Conservation (phyloP, 2,888 invertebrate species). For the Iphiclides podalirius region DNA sequence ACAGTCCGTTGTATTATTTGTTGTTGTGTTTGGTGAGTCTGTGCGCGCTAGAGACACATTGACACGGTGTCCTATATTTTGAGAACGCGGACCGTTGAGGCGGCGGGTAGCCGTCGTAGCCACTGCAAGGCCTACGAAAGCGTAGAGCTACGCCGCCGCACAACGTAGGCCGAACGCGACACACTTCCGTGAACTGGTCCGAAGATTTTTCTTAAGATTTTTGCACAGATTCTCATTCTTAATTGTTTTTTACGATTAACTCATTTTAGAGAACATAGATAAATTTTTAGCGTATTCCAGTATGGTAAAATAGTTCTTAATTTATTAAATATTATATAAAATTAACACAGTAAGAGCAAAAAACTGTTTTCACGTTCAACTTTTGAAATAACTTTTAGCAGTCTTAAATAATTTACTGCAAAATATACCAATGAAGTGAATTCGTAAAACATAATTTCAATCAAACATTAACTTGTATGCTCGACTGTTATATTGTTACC, state of each 20-base stretch:
- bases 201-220: conserved; percentile 45
- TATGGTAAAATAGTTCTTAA: too few relatives aligned
- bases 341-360: too few relatives aligned
- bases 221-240: conserved; percentile 24
- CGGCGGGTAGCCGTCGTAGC: conserved; percentile 58
- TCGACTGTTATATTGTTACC: too few relatives aligned
- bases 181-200: conserved; percentile 58
- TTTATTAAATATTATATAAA: too few relatives aligned
- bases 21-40: conserved; percentile 41
- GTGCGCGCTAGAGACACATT: conserved; percentile 44
- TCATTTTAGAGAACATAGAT: too few relatives aligned
- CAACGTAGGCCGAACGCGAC: conserved; percentile 45
- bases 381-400: too few relatives aligned
- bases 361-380: too few relatives aligned
- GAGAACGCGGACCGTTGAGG: conserved; percentile 48
- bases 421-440: too few relatives aligned
- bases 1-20: conserved; percentile 26
- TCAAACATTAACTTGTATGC: too few relatives aligned
- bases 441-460: too few relatives aligned
- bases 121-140: conserved; percentile 73
- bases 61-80: conserved; percentile 63
- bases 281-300: too few relatives aligned
- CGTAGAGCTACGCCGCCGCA: conserved; percentile 59
- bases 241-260: conserved; percentile 2
- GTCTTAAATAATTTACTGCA: too few relatives aligned